A percentile compares a stretch with the other conserved stretches of the same genome.
Conservation (phyloP, 2,113 vertebrate genomes). For the Rana temporaria region DNA sequence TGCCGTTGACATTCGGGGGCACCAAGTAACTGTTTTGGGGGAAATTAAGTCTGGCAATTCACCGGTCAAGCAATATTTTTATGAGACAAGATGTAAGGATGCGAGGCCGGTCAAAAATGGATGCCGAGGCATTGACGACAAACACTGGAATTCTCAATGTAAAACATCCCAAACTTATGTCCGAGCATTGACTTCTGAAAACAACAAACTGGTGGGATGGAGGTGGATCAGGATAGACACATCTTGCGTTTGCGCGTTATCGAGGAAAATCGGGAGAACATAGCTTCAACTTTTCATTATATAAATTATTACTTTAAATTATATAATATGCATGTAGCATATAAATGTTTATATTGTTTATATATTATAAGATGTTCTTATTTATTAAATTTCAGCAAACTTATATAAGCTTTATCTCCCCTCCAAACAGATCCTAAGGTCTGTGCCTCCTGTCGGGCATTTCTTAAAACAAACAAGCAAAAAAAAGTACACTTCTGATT, state of each 20-base stretch:
- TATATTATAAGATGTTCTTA: slow-evolving; percentile 92
- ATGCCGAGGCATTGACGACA: slow-evolving; percentile 93
- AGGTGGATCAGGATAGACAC: slow-evolving; percentile 98
- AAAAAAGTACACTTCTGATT: slow-evolving; percentile 66
- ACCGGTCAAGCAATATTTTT: slow-evolving; percentile 94
- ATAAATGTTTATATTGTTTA: slow-evolving; percentile 96
- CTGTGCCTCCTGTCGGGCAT: slow-evolving; percentile 75
- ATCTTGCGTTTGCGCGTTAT: slow-evolving; percentile 94
- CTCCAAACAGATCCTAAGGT: slow-evolving; percentile 76
- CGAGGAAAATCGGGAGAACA: slow-evolving; percentile 91
- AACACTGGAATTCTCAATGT: slow-evolving; percentile 99
- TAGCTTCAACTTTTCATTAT: slow-evolving; percentile 73
- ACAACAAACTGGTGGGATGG: slow-evolving; percentile 85
- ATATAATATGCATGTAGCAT: slow-evolving; percentile 98
- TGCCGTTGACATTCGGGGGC: slow-evolving; percentile 85
- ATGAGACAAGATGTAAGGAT: slow-evolving; percentile 89
- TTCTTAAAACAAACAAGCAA: slow-evolving; percentile 64
- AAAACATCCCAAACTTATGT: slow-evolving; percentile 95
- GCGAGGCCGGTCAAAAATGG: slow-evolving; percentile 83
- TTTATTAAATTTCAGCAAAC: slow-evolving; percentile 93
- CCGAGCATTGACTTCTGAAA: slow-evolving; percentile 87
- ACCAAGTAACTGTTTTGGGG: slow-evolving; percentile 86
- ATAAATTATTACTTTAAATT: slow-evolving; percentile 99
- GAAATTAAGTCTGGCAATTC: slow-evolving; percentile 84
- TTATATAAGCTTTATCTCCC: slow-evolving; percentile 77